These are phyloP conservation scores for Trichogramma evanescens DNA, from an alignment of 2,888 invertebrate genomes.

Conservation along the genomic window DNA sequence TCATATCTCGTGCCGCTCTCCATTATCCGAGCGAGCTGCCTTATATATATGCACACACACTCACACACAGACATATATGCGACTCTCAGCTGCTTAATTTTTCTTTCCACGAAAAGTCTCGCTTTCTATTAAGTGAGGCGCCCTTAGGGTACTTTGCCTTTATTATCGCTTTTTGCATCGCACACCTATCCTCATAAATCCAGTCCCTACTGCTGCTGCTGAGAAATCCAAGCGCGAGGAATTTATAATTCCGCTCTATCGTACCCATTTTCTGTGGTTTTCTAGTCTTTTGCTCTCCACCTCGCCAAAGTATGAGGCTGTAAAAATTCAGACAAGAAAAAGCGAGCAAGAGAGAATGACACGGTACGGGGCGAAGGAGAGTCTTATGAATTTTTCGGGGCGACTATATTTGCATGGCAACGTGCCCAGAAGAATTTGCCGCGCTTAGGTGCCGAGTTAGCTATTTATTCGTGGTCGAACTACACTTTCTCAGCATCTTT, in stretches of 20 bases:
- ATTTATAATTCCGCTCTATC: slow-evolving; percentile 23
- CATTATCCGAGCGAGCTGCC: slow-evolving; percentile 1
- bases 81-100: too few relatives aligned
- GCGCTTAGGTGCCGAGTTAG: neutral
- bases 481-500: too few relatives aligned
- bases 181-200: slow-evolving; percentile 6
- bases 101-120: too few relatives aligned
- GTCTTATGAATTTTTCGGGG: slow-evolving; percentile 17
- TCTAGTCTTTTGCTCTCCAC: neutral
- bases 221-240: slow-evolving; percentile 21
- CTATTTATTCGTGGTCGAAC: too few relatives aligned
- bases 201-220: neutral
- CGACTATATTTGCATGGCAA: slow-evolving; percentile 17
- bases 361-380: neutral
- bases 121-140: too few relatives aligned
- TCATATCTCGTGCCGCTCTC: slow-evolving; percentile 4
- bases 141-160: slow-evolving; percentile 17
- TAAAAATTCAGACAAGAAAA: slow-evolving; percentile 1
- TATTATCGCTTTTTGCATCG: slow-evolving; percentile 26
- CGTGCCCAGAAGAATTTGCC: slow-evolving; percentile 18
- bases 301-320: neutral
- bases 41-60: neutral
- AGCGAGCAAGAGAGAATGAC: neutral
- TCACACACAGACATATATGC: too few relatives aligned
- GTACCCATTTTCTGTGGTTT: too few relatives aligned